Percentiles rank a stretch among this genome's conserved stretches.
These are phyloP conservation scores for Mallotus villosus DNA, from an alignment of 2,797 vertebrate species.

Conservation along the genomic window DNA sequence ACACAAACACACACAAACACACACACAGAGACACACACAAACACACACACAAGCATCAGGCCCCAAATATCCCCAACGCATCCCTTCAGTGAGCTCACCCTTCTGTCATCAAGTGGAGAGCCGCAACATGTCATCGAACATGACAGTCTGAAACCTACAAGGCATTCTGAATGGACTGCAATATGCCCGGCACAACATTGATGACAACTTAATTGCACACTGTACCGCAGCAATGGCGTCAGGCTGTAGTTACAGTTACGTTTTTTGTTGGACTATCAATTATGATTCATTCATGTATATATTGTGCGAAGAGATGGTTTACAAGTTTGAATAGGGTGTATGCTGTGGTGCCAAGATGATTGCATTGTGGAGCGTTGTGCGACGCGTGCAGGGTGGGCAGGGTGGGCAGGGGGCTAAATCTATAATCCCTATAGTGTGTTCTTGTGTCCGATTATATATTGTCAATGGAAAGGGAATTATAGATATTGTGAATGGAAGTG, in stretches of 20 bases:
- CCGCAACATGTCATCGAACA: conserved; percentile 5
- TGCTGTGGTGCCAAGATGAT: background rate
- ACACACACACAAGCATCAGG: conserved; percentile 15
- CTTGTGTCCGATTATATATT: too few species aligned
- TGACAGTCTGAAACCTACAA: background rate
- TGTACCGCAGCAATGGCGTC: background rate
- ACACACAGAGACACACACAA: conserved; percentile 14
- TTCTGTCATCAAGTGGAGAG: conserved; percentile 20
- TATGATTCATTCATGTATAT: background rate
- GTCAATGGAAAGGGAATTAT: too few species aligned
- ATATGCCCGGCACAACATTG: background rate
- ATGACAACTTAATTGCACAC: background rate
- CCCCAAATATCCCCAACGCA: conserved; percentile 18
- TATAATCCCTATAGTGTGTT: background rate
- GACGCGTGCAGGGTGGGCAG: background rate
- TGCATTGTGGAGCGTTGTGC: background rate
- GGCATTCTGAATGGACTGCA: background rate
- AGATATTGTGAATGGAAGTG: background rate
- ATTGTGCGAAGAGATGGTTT: too few species aligned
- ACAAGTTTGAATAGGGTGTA: too few species aligned
- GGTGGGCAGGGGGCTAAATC: background rate
- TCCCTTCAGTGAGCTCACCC: conserved; percentile 8
- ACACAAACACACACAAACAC: background rate
- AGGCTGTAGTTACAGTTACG: background rate
- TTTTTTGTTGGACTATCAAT: background rate